Percentiles rank a stretch among this genome's conserved stretches.
phyloP scores from a whole-genome alignment of 2,888 invertebrate genomes.

The Pachycephus smyrnensis region DNA sequence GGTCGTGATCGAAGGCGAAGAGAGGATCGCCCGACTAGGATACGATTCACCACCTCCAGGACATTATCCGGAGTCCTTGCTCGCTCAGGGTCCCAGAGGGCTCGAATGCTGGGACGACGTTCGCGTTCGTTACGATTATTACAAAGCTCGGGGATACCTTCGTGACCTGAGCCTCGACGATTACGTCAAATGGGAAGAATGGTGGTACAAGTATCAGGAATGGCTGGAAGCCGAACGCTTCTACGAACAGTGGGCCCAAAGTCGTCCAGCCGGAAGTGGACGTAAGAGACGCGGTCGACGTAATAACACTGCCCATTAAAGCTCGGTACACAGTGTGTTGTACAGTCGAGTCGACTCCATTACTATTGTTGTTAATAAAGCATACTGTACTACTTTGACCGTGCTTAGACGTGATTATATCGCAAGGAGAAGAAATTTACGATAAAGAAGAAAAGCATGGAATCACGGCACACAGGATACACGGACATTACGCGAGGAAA shows the following conservation, averaged over 20 bases:
- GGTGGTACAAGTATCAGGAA: constrained; percentile 95
- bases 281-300: constrained; percentile 60
- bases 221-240: constrained; percentile 88
- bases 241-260: constrained; percentile 77
- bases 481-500: not conserved
- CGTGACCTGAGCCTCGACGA: constrained; percentile 84
- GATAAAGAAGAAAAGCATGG: not conserved
- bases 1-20: constrained; percentile 79
- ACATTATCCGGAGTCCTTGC: constrained; percentile 83
- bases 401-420: constrained; percentile 31
- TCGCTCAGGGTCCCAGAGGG: constrained; percentile 79
- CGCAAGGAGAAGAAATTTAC: not conserved
- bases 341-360: constrained; percentile 6
- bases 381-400: constrained; percentile 37
- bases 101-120: constrained; percentile 91
- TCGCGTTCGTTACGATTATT: constrained; percentile 87
- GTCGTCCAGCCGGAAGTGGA: constrained; percentile 62
- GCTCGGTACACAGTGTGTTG: not conserved
- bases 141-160: constrained; percentile 88
- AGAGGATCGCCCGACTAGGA: constrained; percentile 69
- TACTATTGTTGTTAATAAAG: constrained; percentile 34
- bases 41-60: constrained; percentile 75
- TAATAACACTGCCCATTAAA: constrained; percentile 54
- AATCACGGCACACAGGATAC: not conserved
- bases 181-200: constrained; percentile 93